These are phyloP conservation scores for Stomorhina lunata DNA, from an alignment of 2,888 invertebrate genomes.

Conservation along the genomic window DNA sequence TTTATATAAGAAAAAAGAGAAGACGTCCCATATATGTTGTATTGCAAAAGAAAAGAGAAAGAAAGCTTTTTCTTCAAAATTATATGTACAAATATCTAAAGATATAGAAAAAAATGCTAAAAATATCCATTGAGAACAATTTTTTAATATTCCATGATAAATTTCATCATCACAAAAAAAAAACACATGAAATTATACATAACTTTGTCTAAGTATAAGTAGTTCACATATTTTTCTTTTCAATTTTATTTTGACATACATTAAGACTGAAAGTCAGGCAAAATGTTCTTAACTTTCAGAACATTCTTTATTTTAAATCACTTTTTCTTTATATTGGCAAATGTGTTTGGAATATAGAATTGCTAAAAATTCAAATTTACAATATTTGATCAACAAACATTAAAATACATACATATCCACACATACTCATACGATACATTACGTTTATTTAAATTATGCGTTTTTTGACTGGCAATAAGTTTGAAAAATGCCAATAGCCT, in stretches of 20 bases:
- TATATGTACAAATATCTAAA: conserved; percentile 2
- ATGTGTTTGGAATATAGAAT: conserved; percentile 65
- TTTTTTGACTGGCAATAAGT: conserved; percentile 57
- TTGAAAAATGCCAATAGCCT: conserved; percentile 52
- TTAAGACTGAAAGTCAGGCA: no score
- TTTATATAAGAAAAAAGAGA: background rate
- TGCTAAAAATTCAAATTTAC: conserved; percentile 38
- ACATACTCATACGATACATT: conserved; percentile 4
- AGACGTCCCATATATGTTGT: conserved; percentile 1
- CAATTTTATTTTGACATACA: conserved; percentile 33
- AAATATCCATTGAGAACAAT: conserved; percentile 26
- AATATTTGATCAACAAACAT: conserved; percentile 45
- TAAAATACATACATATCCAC: conserved; percentile 14
- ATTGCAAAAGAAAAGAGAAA: conserved; percentile 36
- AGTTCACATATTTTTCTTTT: conserved; percentile 15
- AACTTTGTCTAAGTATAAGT: conserved; percentile 1
- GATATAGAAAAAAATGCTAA: conserved; percentile 24
- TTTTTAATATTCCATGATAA: conserved; percentile 39
- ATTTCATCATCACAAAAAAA: background rate
- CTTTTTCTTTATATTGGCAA: conserved; percentile 23
- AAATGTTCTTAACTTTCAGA: no score
- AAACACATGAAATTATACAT: background rate
- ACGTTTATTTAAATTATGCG: conserved; percentile 32
- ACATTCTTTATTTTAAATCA: conserved; percentile 49
- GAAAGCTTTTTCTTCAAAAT: background rate